Base-by-base conservation (phyloP, 2,888 invertebrate genomes). In the Cheilosia grossa region DNA sequence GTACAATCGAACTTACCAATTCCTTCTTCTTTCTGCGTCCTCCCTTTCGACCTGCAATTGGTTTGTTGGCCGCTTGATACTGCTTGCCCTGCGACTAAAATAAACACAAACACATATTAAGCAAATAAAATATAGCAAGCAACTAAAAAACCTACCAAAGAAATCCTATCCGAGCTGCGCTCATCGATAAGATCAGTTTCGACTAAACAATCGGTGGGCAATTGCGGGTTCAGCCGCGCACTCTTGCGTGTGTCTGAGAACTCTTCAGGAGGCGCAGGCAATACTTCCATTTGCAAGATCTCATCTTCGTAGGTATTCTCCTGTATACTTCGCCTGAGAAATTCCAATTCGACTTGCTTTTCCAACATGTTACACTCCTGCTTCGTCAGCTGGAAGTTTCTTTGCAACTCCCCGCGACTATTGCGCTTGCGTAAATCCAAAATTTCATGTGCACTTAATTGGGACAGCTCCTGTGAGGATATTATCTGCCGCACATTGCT, bases 391-490 rank as follows among this genome's bases (percentile, higher is more conserved):
- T 24, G n/a, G 1, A 66, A 15, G 2, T 17, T 49, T 17, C 15
- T 56, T 10, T 64, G 63, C 10, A 72, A 27, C 21, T 79, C 64
- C 0, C 78, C 78, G 9, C 9, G 40, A 37, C 78, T 70, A 42
- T 79, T 72, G 17, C 70, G 78, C 27, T 72, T 72, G 30, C 78
- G 78, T 17, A 79, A 37, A 13, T 79, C 78, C 17, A 79, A 64
- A 27, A 72, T 58, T 7, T 72, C 64, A n/a, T 19, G 2, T 1
- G n/a, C 10, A 37, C 9, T 63, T 54, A 78, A 49, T 21, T 54
- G 10, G 2, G 54, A 9, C 17, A 78, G 63, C 13, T 69, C 15
- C 0, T 56, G 13, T 27, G 63, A 2, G 1, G 42, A 47, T 3
- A 78, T 7, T 10, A 78, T 9, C 2, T 70, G 54, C 17, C 78